These are phyloP conservation scores for Crotalus helleri DNA, from an alignment of 2,113 vertebrate genomes.

Conservation along the genomic window DNA sequence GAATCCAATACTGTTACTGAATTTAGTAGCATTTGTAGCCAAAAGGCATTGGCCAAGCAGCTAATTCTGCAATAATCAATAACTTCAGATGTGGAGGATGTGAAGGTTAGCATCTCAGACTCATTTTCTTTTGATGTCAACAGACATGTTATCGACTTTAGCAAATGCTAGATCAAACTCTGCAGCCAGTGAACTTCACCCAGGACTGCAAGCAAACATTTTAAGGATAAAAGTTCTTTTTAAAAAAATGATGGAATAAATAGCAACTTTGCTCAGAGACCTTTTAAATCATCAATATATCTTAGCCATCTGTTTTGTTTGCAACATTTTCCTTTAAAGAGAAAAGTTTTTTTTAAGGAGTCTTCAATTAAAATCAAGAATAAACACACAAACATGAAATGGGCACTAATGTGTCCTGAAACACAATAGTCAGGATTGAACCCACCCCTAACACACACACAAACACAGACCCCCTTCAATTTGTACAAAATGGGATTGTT, in stretches of 20 bases:
- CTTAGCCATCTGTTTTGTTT: not conserved
- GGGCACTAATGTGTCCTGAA: not conserved
- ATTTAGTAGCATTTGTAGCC: not conserved
- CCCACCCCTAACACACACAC: not conserved
- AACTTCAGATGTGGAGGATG: not conserved
- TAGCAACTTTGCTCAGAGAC: not conserved
- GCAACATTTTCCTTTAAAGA: not conserved
- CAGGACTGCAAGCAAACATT: not conserved
- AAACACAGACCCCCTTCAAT: not conserved
- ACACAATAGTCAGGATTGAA: not conserved
- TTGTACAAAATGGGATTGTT: not conserved
- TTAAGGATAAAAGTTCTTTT: not conserved
- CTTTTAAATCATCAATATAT: not conserved
- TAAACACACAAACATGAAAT: not conserved
- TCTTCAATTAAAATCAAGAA: not conserved
- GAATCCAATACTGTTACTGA: not conserved
- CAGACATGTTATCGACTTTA: constrained; percentile 10
- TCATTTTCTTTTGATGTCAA: not conserved
- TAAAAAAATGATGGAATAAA: not conserved
- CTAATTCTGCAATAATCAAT: constrained; percentile 5
- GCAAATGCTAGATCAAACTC: constrained; percentile 1
- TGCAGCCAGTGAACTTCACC: not conserved
- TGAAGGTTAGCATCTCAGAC: not conserved
- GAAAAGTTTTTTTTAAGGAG: not conserved
- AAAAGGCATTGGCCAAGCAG: not conserved